Evolutionary conservation across 64 coral and sea anemone species (phyloP), one percentile per base, ranked within the genome.

Genomic region (Actinia tenebrosa): DNA sequence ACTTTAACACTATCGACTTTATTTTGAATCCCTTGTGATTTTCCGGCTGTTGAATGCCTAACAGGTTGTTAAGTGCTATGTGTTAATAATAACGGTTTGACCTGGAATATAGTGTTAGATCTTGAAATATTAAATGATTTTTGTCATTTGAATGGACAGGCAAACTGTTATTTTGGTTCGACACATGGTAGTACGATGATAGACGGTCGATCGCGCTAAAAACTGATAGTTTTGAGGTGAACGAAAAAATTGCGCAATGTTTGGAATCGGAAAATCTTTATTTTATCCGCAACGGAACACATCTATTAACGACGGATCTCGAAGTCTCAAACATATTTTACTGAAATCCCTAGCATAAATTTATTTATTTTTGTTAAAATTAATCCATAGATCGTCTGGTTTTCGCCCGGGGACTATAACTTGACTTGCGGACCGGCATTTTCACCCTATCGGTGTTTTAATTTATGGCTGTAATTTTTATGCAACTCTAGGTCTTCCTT

Each of bases 41-140:
- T 81, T 81, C 45, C 79, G 79, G 79, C 79, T 81, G 79, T 81
- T 81, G 79, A 53, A 45, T 81, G 79, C 50, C 50, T 50, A 81
- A 81, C 79, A 81, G 79, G 79, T 81, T 81, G 50, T 18, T 81
- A 81, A 81, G 79, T 81, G 45, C 44, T 50, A 81, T 81, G 79
- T 53, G 50, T 50, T 81, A 53, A 50, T 81, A 50, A 53, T 81
- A 81, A 81, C 79, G 79, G 79, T 81, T 81, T 81, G 79, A 81
- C 79, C 79, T 44, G 50, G 11, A n/a, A 81, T 50, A 50, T 23
- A 53, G 79, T 81, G 79, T 81, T 81, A 81, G 50, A 50, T 81
- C 42, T 81, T 81, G 79, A 81, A 81, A 81, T 81, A 81, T 81
- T 81, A 81, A 81, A 81, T 53, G 79, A n/a, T 81, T 81, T 81